Percentiles rank a stretch among this genome's conserved stretches.
Conservation (phyloP, 2,888 invertebrate species). For the Athrips mouffetella region DNA sequence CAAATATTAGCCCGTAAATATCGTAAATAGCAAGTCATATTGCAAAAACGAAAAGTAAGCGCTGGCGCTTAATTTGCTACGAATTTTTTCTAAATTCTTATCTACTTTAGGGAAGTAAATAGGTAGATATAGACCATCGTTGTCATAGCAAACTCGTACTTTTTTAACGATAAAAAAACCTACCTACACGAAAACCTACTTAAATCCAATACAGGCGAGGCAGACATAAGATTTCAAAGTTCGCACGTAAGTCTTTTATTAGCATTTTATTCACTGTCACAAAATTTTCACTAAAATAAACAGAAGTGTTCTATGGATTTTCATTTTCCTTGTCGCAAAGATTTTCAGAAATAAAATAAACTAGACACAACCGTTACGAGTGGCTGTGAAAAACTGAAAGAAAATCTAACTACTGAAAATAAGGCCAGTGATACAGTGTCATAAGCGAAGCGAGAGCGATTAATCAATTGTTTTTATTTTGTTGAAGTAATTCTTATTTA, state of each 20-base stretch:
- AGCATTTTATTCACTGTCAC: background rate
- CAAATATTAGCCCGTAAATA: too few relatives aligned
- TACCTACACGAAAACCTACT: too few relatives aligned
- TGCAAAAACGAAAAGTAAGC: too few relatives aligned
- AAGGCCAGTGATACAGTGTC: background rate
- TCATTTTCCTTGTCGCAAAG: background rate
- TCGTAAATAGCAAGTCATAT: too few relatives aligned
- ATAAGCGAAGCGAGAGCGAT: background rate
- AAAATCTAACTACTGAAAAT: background rate
- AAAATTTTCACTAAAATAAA: background rate
- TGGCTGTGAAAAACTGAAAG: background rate
- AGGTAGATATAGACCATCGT: too few relatives aligned
- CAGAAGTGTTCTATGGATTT: background rate
- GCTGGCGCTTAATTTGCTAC: too few relatives aligned
- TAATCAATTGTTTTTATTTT: background rate
- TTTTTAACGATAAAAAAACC: too few relatives aligned
- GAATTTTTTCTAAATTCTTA: too few relatives aligned
- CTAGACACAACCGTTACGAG: background rate
- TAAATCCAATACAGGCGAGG: background rate
- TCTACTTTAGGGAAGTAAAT: too few relatives aligned
- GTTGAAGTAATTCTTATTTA: too few relatives aligned
- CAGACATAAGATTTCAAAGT: background rate
- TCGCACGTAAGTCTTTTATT: background rate
- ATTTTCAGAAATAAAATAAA: background rate
- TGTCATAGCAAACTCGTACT: too few relatives aligned